A percentile compares a stretch with the other conserved stretches of the same genome.
Evolutionary conservation across 35 echinoderm and acorn worm genomes (phyloP).

Genomic region (Apostichopus californicus): DNA sequence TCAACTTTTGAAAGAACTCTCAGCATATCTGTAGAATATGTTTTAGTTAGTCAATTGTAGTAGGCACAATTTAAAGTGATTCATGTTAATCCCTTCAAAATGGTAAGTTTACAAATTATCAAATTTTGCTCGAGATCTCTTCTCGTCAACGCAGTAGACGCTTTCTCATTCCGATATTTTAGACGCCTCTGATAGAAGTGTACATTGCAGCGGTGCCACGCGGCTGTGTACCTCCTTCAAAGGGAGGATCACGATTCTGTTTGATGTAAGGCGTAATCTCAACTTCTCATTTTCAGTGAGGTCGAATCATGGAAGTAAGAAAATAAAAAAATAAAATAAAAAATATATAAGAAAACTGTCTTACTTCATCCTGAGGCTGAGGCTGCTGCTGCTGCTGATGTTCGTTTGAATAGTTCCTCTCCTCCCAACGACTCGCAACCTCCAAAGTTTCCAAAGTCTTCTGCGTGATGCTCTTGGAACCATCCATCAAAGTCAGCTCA

Average conservation of each 20-base stretch:
- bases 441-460: slow-evolving; percentile 96
- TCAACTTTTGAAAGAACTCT: no score
- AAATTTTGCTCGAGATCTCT: no score
- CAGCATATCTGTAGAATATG: no score
- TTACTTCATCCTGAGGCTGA: slow-evolving; percentile 31
- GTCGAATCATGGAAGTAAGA: neutral
- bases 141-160: no score
- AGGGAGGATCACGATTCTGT: neutral
- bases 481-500: slow-evolving; percentile 92
- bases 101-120: no score
- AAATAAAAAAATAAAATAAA: neutral
- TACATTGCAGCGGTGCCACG: neutral
- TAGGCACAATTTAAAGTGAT: no score
- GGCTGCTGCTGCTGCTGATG: neutral
- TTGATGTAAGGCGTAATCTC: neutral
- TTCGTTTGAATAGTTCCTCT: slow-evolving; percentile 49
- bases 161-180: no score
- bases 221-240: neutral
- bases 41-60: no score
- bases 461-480: slow-evolving; percentile 78
- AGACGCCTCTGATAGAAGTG: no score
- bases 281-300: neutral
- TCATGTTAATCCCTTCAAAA: no score
- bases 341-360: neutral
- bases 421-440: slow-evolving; percentile 81